Percentiles rank a stretch among this genome's conserved stretches.
Evolutionary conservation across 2,113 vertebrate genomes (phyloP).

Genomic region (Elaphurus davidianus): DNA sequence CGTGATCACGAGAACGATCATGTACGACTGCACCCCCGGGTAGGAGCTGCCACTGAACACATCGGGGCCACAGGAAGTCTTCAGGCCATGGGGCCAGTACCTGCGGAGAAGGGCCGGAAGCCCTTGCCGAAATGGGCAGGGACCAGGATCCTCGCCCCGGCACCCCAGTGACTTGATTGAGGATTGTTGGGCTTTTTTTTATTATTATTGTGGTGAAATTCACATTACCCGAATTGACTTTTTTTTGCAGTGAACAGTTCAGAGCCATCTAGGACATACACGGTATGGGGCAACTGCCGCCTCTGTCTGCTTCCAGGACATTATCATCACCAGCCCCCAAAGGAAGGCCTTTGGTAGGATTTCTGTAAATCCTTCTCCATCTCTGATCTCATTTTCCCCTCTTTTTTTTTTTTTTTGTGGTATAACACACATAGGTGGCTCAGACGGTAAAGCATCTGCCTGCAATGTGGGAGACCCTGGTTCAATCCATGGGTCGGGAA

Average conservation of each 20-base stretch:
- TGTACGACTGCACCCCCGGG: constrained; percentile 88
- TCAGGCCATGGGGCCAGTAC: constrained; percentile 93
- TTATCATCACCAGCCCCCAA: not conserved
- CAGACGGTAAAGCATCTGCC: not conserved
- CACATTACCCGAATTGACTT: not conserved
- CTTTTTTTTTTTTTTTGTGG: not conserved
- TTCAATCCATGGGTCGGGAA: not conserved
- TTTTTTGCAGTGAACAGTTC: not conserved
- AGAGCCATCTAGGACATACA: not conserved
- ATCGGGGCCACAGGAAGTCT: constrained; percentile 93
- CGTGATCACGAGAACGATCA: constrained; percentile 88
- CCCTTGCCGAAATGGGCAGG: not conserved
- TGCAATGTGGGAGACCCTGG: not conserved
- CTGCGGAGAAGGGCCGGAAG: constrained; percentile 67
- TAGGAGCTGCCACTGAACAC: constrained; percentile 91
- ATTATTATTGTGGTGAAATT: not conserved
- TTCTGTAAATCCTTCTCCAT: not conserved
- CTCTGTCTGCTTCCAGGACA: not conserved
- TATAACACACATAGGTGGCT: not conserved
- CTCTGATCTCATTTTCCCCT: not conserved
- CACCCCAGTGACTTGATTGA: not conserved
- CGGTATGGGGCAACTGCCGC: accelerated
- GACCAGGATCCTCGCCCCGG: too few relatives aligned
- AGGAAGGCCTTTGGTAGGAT: not conserved
- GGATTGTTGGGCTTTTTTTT: not conserved